These are phyloP conservation scores for Coregonus clupeaformis DNA, from an alignment of 2,113 vertebrate species.

Conservation along the genomic window DNA sequence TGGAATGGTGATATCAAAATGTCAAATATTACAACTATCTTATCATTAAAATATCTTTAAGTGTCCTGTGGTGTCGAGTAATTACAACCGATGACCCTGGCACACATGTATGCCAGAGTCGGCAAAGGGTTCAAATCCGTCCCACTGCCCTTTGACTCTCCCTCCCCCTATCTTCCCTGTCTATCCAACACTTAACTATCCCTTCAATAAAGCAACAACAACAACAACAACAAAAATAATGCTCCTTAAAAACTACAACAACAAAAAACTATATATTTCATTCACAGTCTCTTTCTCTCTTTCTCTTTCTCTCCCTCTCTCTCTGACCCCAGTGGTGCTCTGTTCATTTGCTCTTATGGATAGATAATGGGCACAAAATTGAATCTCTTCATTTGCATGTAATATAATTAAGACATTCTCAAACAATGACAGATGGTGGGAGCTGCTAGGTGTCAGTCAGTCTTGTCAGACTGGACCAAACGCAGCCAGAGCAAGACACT, in stretches of 20 bases:
- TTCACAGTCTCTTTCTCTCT: conserved; percentile 72
- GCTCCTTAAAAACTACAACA: too few relatives aligned
- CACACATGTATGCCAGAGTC: too few relatives aligned
- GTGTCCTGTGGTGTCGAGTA: too few relatives aligned
- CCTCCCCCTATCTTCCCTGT: too few relatives aligned
- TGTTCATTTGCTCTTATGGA: conserved; percentile 97
- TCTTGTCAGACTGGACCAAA: conserved; percentile 86
- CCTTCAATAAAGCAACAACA: too few relatives aligned
- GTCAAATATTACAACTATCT: background rate
- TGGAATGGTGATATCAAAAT: too few relatives aligned
- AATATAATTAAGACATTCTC: conserved; percentile 98
- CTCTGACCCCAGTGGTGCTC: conserved; percentile 93
- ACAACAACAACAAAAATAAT: too few relatives aligned
- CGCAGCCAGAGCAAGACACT: conserved; percentile 82
- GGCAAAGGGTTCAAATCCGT: too few relatives aligned
- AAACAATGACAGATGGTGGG: conserved; percentile 97
- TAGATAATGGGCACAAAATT: conserved; percentile 94
- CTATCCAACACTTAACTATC: too few relatives aligned
- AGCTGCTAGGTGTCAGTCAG: conserved; percentile 93
- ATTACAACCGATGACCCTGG: too few relatives aligned
- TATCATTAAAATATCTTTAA: background rate
- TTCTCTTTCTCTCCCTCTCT: conserved; percentile 81
- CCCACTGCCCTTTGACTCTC: too few relatives aligned
- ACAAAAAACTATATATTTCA: background rate
- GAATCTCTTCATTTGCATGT: conserved; percentile 99